These are phyloP conservation scores for Bubo scandiacus DNA, from an alignment of 2,113 vertebrate genomes.

Conservation along the genomic window DNA sequence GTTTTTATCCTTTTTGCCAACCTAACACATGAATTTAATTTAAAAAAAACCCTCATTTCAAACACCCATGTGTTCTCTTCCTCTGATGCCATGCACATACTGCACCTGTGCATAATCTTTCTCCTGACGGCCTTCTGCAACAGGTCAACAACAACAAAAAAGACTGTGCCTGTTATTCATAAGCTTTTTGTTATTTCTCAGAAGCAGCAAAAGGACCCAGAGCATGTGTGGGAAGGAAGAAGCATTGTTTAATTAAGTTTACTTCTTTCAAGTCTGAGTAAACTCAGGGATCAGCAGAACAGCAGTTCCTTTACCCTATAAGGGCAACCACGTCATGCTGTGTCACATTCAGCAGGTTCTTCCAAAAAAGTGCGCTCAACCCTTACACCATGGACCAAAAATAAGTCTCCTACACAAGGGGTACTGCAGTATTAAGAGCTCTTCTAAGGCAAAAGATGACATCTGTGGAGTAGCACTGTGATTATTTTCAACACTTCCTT, in stretches of 20 bases:
- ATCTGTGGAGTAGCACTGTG: neutral
- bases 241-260: conserved; percentile 52
- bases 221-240: neutral
- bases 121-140: neutral
- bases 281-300: conserved; percentile 32
- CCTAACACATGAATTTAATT: neutral
- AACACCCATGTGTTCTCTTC: neutral
- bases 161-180: neutral
- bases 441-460: neutral
- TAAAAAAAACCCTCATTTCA: neutral
- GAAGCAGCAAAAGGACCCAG: conserved; percentile 1
- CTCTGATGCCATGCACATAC: neutral
- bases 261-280: conserved; percentile 69
- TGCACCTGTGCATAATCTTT: conserved; percentile 41
- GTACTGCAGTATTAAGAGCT: neutral
- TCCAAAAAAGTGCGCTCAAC: neutral
- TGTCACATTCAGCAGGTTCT: neutral
- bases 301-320: conserved; percentile 20
- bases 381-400: neutral
- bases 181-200: conserved; percentile 1
- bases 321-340: neutral
- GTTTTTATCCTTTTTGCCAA: neutral
- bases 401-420: neutral
- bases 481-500: neutral
- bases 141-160: conserved; percentile 23